These are phyloP conservation scores for Takifugu rubripes DNA, from an alignment of 2,797 vertebrate species.

Conservation along the genomic window DNA sequence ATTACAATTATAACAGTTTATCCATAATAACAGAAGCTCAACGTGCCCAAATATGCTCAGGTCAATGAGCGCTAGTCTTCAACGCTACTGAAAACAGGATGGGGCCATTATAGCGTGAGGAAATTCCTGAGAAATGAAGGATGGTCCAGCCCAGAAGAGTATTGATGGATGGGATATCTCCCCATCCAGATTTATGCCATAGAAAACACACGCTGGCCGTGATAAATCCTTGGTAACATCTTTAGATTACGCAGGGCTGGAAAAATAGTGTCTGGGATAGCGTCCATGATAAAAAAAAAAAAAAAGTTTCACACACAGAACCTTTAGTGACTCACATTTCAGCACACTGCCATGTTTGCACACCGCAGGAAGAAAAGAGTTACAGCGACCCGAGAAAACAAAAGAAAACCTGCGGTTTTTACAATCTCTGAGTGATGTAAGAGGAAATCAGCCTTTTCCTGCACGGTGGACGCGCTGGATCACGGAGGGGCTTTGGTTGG, in stretches of 20 bases:
- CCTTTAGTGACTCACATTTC: constrained; percentile 3
- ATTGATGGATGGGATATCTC: constrained; percentile 47
- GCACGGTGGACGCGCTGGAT: constrained; percentile 52
- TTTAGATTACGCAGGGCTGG: background rate
- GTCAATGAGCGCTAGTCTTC: constrained; percentile 11
- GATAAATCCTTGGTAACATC: constrained; percentile 37
- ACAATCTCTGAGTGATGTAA: constrained; percentile 30
- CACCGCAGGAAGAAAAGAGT: constrained; percentile 1
- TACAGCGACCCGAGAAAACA: constrained; percentile 1
- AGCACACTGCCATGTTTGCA: constrained; percentile 24
- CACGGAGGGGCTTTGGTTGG: constrained; percentile 52
- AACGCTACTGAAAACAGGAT: constrained; percentile 4
- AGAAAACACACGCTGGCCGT: constrained; percentile 47
- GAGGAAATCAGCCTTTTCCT: constrained; percentile 36
- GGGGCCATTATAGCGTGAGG: constrained; percentile 8
- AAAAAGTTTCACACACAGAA: background rate
- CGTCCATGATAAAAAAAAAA: background rate
- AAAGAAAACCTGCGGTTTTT: constrained; percentile 34
- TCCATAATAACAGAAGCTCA: too few relatives aligned
- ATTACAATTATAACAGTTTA: too few relatives aligned
- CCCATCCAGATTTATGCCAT: constrained; percentile 58
- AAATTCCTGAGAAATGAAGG: constrained; percentile 38
- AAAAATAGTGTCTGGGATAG: background rate
- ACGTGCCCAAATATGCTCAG: too few relatives aligned
- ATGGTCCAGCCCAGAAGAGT: constrained; percentile 28